Base-by-base conservation (phyloP, 2,113 vertebrate genomes). In the Mobula hypostoma region DNA sequence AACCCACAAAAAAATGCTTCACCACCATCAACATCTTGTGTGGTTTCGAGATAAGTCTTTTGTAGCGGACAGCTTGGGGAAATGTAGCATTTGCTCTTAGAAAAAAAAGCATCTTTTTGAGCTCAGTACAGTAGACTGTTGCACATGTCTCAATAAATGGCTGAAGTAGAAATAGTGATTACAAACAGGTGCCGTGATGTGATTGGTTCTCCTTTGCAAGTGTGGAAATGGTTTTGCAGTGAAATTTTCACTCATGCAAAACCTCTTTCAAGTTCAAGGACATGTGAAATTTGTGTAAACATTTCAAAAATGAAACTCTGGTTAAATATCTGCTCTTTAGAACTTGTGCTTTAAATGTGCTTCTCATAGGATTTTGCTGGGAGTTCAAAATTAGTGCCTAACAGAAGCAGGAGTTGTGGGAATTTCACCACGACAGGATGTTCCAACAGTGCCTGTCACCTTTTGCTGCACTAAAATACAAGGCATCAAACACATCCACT, bases 1-100 rank as follows among this genome's bases (percentile, higher is more conserved):
- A 93, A 93, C 68, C 91, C 91, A 93, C 91, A 93, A 72, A 93
- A 68, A 76, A 76, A 1, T 93, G 91, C 70, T 93, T 11, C 36
- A 17, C 68, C 91, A 93, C 68, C 66, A 93, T 93, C 70, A 93
- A 74, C 24, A 66, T 29, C 68, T 48, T 36, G 68, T 93, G 91
- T 76, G 91, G 91, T 93, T 93, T 93, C 40, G 7, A 93, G 36
- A 56, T 11, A 48, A 48, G 70, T 74, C 91, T 93, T 93, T 93
- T 93, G 91, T 74, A 14, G 70, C 70, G 21, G 40, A 36, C 19
- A 19, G 40, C 70, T 24, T 93, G 72, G 40, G 9, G 70, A 74
- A 72, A 93, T 7, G n/a, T 40, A 92, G 63, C 17, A 68, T 48
- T 92, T 36, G 32, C 24, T 92, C 72, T 32, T 40, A 40, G 66